Conservation (phyloP, 1,140 invertebrate genomes). For the Scaptomyza hsui region DNA sequence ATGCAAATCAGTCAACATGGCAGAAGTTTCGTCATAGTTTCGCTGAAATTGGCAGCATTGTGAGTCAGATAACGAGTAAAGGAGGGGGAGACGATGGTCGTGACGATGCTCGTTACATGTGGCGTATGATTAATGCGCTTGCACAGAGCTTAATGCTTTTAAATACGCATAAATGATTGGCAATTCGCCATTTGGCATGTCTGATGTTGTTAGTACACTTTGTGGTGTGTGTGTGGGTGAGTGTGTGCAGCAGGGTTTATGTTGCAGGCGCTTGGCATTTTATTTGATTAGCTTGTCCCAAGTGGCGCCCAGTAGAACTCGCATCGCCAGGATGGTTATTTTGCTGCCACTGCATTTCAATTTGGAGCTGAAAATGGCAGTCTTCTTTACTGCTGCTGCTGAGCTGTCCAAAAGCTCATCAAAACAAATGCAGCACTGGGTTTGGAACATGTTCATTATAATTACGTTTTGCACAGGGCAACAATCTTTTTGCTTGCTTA, state of each 20-base stretch:
- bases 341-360: conserved; percentile 1
- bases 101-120: conserved; percentile 24
- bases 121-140: conserved; percentile 68
- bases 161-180: conserved; percentile 60
- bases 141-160: conserved; percentile 57
- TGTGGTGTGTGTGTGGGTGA: not conserved
- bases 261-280: conserved; percentile 6
- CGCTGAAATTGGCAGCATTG: conserved; percentile 1
- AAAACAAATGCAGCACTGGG: not conserved
- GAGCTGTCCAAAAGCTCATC: conserved; percentile 7
- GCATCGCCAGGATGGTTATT: not conserved
- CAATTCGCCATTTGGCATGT: conserved; percentile 18
- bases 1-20: conserved; percentile 60
- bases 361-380: not conserved
- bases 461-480: no score
- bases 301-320: not conserved
- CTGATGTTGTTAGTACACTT: conserved; percentile 15
- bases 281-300: conserved; percentile 23
- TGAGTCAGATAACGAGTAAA: not conserved
- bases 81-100: no score
- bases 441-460: not conserved
- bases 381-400: not conserved
- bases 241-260: not conserved
- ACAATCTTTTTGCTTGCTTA: no score
- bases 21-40: conserved; percentile 30